These are phyloP conservation scores for Drosophila biarmipes DNA, from an alignment of 1,140 invertebrate genomes.

Conservation along the genomic window DNA sequence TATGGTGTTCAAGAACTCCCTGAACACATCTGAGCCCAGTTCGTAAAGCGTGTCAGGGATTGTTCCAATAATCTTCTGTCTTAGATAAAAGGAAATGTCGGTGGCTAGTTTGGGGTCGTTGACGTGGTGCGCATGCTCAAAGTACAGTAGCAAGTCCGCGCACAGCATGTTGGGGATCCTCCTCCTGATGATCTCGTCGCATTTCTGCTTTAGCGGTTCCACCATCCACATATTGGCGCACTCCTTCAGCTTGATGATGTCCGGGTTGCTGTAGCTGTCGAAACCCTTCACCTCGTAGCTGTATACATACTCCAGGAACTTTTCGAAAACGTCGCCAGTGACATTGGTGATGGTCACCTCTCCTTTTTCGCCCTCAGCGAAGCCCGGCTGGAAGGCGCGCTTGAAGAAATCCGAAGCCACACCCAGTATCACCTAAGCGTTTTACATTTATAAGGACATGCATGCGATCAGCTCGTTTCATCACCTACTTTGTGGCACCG, in stretches of 20 bases:
- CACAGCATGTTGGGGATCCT: not conserved
- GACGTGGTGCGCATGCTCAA: slow-evolving; percentile 12
- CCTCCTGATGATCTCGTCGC: not conserved
- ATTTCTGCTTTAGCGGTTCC: not conserved
- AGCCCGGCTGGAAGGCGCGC: slow-evolving; percentile 13
- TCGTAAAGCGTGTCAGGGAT: not conserved
- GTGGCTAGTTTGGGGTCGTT: not conserved
- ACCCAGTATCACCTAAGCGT: slow-evolving; percentile 13
- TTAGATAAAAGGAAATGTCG: fast-evolving
- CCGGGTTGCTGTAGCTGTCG: not conserved
- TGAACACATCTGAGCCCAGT: slow-evolving; percentile 16
- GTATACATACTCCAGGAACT: slow-evolving; percentile 18
- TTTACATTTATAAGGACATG: not conserved
- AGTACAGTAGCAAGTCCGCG: slow-evolving; percentile 2
- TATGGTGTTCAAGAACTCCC: not conserved
- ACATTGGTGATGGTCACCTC: not conserved
- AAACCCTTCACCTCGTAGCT: not conserved
- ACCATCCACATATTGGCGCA: slow-evolving; percentile 18
- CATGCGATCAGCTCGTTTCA: not conserved
- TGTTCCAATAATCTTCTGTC: fast-evolving
- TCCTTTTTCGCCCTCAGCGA: not conserved
- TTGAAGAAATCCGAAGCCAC: slow-evolving; percentile 22
- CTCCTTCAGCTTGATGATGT: slow-evolving; percentile 1
- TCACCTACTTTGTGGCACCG: slow-evolving; percentile 27
- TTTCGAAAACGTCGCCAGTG: slow-evolving; percentile 9